Base-by-base conservation (phyloP, 2,888 invertebrate species). In the Chrysomela aeneicollis region DNA sequence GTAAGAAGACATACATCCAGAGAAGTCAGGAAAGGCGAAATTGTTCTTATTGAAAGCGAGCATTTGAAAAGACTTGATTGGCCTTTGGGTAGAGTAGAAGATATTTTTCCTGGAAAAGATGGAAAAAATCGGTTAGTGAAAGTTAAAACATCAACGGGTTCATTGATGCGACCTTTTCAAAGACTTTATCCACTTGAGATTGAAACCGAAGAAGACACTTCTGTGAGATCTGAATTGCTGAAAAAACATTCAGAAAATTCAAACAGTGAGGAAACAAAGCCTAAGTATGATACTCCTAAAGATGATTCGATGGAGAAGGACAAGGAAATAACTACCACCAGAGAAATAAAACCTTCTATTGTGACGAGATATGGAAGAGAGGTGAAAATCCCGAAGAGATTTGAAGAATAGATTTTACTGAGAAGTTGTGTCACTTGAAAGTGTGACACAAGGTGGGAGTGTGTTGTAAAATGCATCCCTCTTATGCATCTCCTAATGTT, bases 1-100 rank as follows among this genome's bases (percentile, higher is more conserved):
- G 6, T 21, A 19, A 53, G 58, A 9, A 42, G 49, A 15, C 26
- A 53, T 19, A n/a, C 64, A n/a, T 22, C 55, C 21, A 46, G 57
- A 17, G 26, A n/a, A 10, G n/a, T 67, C 9, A 17, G 12, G 12
- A 12, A 58, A 12, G 60, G 60, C 18, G 64, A 67, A 49, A 22
- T 67, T 2, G 67, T 67, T 37, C 53, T 67, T 15, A 58, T 67
- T 46, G 64, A 64, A 8, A 61, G 61, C 22, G 67, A 67, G 21
- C 8, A 35, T 19, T 12, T 18, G 1, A 42, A 55, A 37, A 55
- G 42, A 42, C 10, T 55, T 46, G 57, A 57, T 21, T 46, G 42
- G 46, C 46, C 57, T 57, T 57, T 57, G 57, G 42, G 51, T 51
- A 51, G 9, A 4, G 12, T 42, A 6, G 42, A 42, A 12, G 42